phyloP scores from a whole-genome alignment of 2,113 vertebrate species.

The Triplophysa tibetana region DNA sequence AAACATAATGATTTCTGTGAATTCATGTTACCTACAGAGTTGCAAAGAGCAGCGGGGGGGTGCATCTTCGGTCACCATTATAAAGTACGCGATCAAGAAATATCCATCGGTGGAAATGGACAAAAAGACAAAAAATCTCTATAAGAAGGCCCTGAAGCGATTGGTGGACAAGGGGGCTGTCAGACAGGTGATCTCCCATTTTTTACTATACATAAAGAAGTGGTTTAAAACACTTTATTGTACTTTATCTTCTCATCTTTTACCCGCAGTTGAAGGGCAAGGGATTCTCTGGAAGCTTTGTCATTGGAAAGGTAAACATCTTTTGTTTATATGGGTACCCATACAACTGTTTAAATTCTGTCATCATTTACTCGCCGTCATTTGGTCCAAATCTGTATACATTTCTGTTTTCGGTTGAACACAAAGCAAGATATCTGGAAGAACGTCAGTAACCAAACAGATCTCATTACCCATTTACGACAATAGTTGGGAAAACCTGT shows the following conservation, averaged over 20 bases:
- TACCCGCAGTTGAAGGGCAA: constrained; percentile 87
- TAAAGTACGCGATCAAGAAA: constrained; percentile 91
- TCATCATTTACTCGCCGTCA: background rate
- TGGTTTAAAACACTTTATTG: background rate
- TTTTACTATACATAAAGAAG: background rate
- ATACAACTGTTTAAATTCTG: no score
- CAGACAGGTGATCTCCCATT: constrained; percentile 80
- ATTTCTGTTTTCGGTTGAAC: no score
- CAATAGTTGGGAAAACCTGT: no score
- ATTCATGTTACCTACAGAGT: constrained; percentile 70
- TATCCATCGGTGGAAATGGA: constrained; percentile 92
- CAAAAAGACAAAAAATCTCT: constrained; percentile 86
- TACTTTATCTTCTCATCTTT: background rate
- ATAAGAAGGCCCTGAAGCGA: constrained; percentile 91
- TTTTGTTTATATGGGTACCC: constrained; percentile 48
- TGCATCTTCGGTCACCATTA: constrained; percentile 86
- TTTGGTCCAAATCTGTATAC: no score
- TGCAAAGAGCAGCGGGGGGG: constrained; percentile 88
- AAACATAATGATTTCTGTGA: background rate
- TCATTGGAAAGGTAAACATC: constrained; percentile 86
- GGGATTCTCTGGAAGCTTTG: constrained; percentile 92
- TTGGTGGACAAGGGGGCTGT: constrained; percentile 91
- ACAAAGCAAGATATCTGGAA: no score
- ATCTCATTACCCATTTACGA: no score
- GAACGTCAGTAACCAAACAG: no score